Percentiles rank a stretch among this genome's conserved stretches.
These are phyloP conservation scores for Phania funesta DNA, from an alignment of 2,888 invertebrate species.

Conservation along the genomic window DNA sequence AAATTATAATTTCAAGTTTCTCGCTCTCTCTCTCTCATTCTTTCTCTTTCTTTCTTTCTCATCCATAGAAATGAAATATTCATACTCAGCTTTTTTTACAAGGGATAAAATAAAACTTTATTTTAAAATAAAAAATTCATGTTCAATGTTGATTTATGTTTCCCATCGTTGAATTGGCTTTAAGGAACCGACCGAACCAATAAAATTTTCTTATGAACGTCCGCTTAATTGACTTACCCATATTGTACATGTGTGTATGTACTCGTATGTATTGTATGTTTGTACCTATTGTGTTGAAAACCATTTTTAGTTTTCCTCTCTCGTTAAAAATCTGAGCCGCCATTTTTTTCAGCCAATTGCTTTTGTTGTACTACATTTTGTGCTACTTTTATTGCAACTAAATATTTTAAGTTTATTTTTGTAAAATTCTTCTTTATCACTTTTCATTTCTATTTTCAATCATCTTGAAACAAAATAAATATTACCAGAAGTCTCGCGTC, in stretches of 20 bases:
- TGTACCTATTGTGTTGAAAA: neutral
- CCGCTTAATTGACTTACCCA: too few relatives aligned
- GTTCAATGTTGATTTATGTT: neutral
- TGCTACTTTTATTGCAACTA: neutral
- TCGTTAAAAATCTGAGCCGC: neutral
- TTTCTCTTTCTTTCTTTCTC: slow-evolving; percentile 49
- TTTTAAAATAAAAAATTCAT: neutral
- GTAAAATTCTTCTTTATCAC: slow-evolving; percentile 60
- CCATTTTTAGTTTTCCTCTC: neutral
- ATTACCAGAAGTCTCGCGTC: slow-evolving; percentile 77
- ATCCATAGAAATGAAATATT: neutral
- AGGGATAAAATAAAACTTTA: neutral
- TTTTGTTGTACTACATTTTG: slow-evolving; percentile 33
- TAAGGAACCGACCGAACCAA: neutral
- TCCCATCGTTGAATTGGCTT: neutral
- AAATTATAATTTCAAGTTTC: neutral
- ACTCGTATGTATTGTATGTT: neutral
- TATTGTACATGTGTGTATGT: too few relatives aligned
- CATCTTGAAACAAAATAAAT: slow-evolving; percentile 53
- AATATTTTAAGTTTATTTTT: slow-evolving; percentile 69
- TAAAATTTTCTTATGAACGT: neutral
- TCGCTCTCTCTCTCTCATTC: slow-evolving; percentile 50
- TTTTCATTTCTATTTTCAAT: slow-evolving; percentile 65
- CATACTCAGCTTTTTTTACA: neutral
- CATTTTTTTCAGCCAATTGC: slow-evolving; percentile 37